Conservation (phyloP, 2,797 vertebrate species). For the Falco berigora region DNA sequence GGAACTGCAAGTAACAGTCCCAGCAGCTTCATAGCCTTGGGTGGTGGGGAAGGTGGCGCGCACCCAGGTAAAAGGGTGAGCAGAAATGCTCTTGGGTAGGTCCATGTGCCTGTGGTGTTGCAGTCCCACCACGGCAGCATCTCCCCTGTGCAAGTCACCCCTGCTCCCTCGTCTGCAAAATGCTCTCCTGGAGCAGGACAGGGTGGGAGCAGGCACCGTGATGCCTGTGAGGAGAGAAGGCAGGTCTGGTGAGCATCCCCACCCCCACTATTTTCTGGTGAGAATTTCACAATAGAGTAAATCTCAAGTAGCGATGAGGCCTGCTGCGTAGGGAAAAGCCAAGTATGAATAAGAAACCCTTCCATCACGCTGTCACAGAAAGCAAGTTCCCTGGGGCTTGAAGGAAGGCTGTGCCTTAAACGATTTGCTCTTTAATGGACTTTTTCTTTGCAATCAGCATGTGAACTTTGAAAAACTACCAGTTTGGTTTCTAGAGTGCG, state of each 20-base stretch:
- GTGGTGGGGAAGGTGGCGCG: background rate
- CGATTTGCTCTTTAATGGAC: slow-evolving; percentile 59
- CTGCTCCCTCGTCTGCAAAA: background rate
- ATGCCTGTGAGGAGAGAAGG: background rate
- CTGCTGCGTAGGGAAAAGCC: slow-evolving; percentile 19
- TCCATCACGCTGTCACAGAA: slow-evolving; percentile 61
- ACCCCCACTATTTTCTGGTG: background rate
- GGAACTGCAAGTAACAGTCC: background rate
- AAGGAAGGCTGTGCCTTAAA: slow-evolving; percentile 61
- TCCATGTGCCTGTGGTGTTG: background rate
- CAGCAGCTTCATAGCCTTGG: rapidly evolving
- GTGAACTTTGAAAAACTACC: slow-evolving; percentile 22
- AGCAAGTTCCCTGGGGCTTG: slow-evolving; percentile 57
- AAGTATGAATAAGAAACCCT: slow-evolving; percentile 60
- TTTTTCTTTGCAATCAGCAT: slow-evolving; percentile 65
- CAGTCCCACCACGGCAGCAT: background rate
- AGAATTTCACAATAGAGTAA: slow-evolving; percentile 51
- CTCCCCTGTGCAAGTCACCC: background rate
- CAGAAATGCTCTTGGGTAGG: background rate
- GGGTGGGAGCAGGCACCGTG: background rate
- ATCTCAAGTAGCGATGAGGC: slow-evolving; percentile 50
- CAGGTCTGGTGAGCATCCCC: background rate
- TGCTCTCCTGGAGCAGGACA: background rate
- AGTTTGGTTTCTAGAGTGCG: background rate
- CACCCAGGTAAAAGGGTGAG: background rate